These are phyloP conservation scores for Pheosia tremula DNA, from an alignment of 2,888 invertebrate species.

Conservation along the genomic window DNA sequence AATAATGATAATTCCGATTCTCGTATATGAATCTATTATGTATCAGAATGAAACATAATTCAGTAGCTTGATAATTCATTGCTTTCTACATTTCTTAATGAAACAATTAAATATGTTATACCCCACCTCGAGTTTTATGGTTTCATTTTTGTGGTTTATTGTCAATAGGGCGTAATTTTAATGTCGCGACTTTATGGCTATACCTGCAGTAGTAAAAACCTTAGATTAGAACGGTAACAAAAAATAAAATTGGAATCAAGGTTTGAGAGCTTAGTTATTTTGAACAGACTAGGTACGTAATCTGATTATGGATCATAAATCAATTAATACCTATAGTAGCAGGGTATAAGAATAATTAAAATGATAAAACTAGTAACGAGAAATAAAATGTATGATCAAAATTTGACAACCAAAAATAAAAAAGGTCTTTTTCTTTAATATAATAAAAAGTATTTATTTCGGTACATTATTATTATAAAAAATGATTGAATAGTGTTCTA, in stretches of 20 bases:
- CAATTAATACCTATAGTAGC: too few relatives aligned
- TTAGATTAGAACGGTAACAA: conserved; percentile 37
- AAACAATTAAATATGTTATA: conserved; percentile 33
- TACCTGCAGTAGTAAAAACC: conserved; percentile 33
- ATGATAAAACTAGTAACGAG: too few relatives aligned
- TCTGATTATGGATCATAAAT: too few relatives aligned
- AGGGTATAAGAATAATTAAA: too few relatives aligned
- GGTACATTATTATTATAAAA: too few relatives aligned
- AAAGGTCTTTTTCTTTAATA: too few relatives aligned
- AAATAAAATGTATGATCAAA: too few relatives aligned
- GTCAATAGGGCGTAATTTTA: conserved; percentile 35
- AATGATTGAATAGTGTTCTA: too few relatives aligned
- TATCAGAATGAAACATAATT: not conserved
- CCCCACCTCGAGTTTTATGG: conserved; percentile 25
- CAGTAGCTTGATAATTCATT: not conserved
- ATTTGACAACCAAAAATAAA: too few relatives aligned
- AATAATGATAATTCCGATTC: too few relatives aligned
- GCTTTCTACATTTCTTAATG: conserved; percentile 16
- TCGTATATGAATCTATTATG: not conserved
- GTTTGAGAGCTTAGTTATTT: not conserved
- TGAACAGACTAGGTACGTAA: not conserved
- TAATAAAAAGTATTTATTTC: too few relatives aligned
- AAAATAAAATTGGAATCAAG: conserved; percentile 13
- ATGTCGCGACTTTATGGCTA: conserved; percentile 29
- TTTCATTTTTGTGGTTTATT: conserved; percentile 34